phyloP scores from a whole-genome alignment of 2,113 vertebrate genomes.

The Hypomesus transpacificus region DNA sequence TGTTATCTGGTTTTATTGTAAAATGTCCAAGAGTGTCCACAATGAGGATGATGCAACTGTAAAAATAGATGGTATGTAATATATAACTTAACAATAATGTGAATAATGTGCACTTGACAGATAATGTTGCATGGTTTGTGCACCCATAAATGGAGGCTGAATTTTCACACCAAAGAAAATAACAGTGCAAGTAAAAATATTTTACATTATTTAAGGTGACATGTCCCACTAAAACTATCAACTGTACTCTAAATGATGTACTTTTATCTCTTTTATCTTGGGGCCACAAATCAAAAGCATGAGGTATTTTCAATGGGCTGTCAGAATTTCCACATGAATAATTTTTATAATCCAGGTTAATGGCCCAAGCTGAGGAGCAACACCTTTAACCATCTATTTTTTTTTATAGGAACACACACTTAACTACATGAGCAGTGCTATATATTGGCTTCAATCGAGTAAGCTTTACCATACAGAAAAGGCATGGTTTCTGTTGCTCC shows the following conservation, averaged over 20 bases:
- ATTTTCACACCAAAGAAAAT: conserved; percentile 25
- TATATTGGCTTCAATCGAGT: no score
- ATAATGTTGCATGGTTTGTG: conserved; percentile 2
- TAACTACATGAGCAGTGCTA: neutral
- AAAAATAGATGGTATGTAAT: no score
- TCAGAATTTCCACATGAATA: conserved; percentile 30
- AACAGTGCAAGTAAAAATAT: conserved; percentile 3
- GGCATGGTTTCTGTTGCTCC: no score
- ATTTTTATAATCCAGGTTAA: conserved; percentile 49
- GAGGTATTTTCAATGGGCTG: conserved; percentile 41
- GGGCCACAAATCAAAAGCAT: conserved; percentile 17
- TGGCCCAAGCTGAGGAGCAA: conserved; percentile 27
- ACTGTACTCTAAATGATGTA: conserved; percentile 27
- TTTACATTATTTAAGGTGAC: conserved; percentile 33
- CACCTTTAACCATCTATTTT: neutral
- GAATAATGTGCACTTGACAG: conserved; percentile 26
- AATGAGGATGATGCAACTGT: no score
- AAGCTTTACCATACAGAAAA: no score
- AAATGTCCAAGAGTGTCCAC: no score
- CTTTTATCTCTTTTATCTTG: conserved; percentile 11
- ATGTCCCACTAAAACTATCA: conserved; percentile 12
- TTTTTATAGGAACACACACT: neutral
- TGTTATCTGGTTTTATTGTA: no score
- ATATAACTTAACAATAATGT: no score
- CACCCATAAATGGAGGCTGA: conserved; percentile 1